A percentile compares a stretch with the other conserved stretches of the same genome.
These are phyloP conservation scores for Brenthis hecate DNA, from an alignment of 2,888 invertebrate genomes.

Conservation along the genomic window DNA sequence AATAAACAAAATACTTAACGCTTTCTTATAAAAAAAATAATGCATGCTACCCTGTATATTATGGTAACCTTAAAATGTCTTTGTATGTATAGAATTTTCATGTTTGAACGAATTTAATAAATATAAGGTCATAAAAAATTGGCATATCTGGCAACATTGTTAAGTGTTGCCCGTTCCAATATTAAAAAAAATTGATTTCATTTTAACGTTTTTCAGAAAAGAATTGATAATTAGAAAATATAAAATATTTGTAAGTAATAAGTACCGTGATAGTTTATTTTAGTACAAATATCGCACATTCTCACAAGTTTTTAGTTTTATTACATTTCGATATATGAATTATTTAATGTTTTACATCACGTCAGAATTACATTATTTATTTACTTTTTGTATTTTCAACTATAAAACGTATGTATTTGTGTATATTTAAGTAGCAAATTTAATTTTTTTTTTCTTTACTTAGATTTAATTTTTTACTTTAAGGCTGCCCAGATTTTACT, in stretches of 20 bases:
- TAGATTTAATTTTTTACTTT: too few species aligned
- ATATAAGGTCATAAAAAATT: conserved; percentile 14
- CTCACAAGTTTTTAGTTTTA: conserved; percentile 6
- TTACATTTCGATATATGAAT: conserved; percentile 6
- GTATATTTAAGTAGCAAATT: conserved; percentile 1
- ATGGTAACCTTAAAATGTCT: not conserved
- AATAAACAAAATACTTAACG: too few species aligned
- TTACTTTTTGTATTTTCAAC: conserved; percentile 2
- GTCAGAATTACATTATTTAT: not conserved
- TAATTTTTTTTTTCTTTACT: too few species aligned
- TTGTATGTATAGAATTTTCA: conserved; percentile 21
- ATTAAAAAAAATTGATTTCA: not conserved
- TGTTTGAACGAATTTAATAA: conserved; percentile 36
- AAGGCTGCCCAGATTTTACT: too few species aligned
- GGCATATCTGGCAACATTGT: not conserved
- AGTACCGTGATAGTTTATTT: conserved; percentile 30
- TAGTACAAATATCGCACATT: conserved; percentile 43
- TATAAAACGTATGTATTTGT: conserved; percentile 10
- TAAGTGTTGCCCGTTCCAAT: not conserved
- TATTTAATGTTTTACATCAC: conserved; percentile 5
- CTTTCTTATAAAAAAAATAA: too few species aligned
- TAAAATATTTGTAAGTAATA: conserved; percentile 13
- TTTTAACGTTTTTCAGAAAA: conserved; percentile 9
- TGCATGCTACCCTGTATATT: too few species aligned
- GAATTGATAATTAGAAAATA: conserved; percentile 9